Base-by-base conservation (phyloP, 1,140 invertebrate species). In the Drosophila mayri region DNA sequence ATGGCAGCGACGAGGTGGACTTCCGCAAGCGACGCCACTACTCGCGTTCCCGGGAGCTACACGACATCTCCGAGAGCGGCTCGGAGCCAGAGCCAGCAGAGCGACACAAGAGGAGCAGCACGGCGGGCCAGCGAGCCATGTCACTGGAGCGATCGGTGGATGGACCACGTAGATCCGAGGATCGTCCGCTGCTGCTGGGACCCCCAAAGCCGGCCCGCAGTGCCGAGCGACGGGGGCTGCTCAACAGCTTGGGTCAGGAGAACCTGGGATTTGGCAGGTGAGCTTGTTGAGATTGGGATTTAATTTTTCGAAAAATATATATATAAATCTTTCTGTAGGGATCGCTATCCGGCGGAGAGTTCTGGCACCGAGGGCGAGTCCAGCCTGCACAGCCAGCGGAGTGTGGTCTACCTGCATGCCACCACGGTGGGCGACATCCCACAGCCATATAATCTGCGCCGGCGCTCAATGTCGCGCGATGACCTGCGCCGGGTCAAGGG, bases 371-470 rank as follows among this genome's bases (percentile, higher is more conserved):
- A 97, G 87, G 96, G 96, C 10, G 96, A 97, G 77, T 96, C 96
- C 73, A 96, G 96, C 79, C 95, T 96, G 82, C 95, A 96, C 76
- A 96, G 96, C 22, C 96, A 97, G 82, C 94, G 96, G 81, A 96
- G 96, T 76, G 95, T 97, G 3, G 96, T 97, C 10, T 97, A 96
- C 91, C 93, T 97, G 40, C 96, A 97, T 84, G 96, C 96, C 44
- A 96, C 96, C 28, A 96, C 96, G 77, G 95, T 93, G 60, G 92
- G 92, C 50, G 91, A 87, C 59, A 93, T 93, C 70, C 92, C 92
- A 72, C 90, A 92, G 78, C 92, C 91, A 91, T 93, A 92, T 57
- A 91, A 93, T 38, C 55, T 85, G 66, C 90, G 90, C 5, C 83
- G 90, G 47, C 79, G 84, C 37, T 83, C 87, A 38, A 81, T 90